A percentile compares a stretch with the other conserved stretches of the same genome.
Conservation (phyloP, 1,140 invertebrate species). For the Archivesica marissinica region DNA sequence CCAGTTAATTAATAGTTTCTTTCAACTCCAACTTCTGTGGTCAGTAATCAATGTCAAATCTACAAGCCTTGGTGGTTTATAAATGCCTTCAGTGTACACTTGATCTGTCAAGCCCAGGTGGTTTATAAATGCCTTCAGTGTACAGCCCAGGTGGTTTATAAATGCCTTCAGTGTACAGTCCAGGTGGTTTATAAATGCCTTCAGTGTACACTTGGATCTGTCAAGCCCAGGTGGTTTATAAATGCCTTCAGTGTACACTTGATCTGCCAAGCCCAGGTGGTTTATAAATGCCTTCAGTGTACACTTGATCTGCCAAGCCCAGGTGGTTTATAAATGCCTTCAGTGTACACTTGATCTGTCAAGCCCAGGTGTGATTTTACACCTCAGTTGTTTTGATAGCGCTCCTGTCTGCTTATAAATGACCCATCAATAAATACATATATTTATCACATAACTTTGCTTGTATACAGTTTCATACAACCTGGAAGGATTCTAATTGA, state of each 20-base stretch:
- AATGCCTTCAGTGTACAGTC: slow-evolving; percentile 2
- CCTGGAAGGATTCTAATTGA: no score
- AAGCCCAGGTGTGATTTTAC: neutral
- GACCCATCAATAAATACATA: slow-evolving; percentile 21
- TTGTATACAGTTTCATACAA: no score
- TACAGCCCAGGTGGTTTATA: neutral
- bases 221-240: neutral
- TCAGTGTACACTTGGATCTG: slow-evolving; percentile 4
- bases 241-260: slow-evolving; percentile 2
- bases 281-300: neutral
- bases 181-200: neutral
- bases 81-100: neutral
- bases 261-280: slow-evolving; percentile 6
- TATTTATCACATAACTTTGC: no score
- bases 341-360: slow-evolving; percentile 11
- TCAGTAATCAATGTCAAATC: slow-evolving; percentile 24
- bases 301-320: slow-evolving; percentile 8
- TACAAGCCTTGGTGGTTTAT: slow-evolving; percentile 5
- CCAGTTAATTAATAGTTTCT: slow-evolving; percentile 23
- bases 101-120: neutral
- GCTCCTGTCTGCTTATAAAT: slow-evolving; percentile 20
- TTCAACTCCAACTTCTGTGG: slow-evolving; percentile 14
- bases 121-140: neutral
- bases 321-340: neutral
- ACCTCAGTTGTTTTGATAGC: slow-evolving; percentile 2